These are phyloP conservation scores for Pipra filicauda DNA, from an alignment of 2,113 vertebrate genomes.

Conservation along the genomic window DNA sequence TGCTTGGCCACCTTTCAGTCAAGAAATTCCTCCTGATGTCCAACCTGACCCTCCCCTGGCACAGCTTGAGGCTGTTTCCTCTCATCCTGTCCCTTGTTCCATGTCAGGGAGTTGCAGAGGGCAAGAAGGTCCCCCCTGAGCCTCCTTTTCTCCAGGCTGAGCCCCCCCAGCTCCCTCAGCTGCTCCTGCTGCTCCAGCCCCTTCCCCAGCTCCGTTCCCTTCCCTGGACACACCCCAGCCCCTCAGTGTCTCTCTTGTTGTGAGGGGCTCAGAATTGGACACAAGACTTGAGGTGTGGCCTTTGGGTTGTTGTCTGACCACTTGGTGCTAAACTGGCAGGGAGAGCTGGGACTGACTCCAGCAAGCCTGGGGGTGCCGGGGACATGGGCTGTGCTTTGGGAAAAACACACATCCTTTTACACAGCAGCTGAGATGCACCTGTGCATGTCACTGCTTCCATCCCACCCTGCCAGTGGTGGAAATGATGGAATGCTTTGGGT, in stretches of 20 bases:
- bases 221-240: accelerated
- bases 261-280: background rate
- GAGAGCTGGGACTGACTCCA: background rate
- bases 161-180: background rate
- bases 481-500: background rate
- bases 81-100: background rate
- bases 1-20: background rate
- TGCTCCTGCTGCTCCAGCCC: background rate
- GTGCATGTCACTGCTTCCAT: background rate
- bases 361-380: background rate
- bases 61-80: accelerated
- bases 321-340: background rate
- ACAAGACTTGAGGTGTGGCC: background rate
- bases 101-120: background rate
- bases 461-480: background rate
- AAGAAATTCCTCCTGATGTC: background rate
- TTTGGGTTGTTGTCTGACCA: background rate
- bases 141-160: background rate
- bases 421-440: accelerated
- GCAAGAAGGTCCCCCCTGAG: background rate
- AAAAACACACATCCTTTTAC: accelerated
- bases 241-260: accelerated
- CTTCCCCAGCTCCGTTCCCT: background rate
- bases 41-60: accelerated
- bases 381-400: background rate